Percentiles rank a stretch among this genome's conserved stretches.
Conservation (phyloP, 2,113 vertebrate species). For the Peromyscus leucopus region DNA sequence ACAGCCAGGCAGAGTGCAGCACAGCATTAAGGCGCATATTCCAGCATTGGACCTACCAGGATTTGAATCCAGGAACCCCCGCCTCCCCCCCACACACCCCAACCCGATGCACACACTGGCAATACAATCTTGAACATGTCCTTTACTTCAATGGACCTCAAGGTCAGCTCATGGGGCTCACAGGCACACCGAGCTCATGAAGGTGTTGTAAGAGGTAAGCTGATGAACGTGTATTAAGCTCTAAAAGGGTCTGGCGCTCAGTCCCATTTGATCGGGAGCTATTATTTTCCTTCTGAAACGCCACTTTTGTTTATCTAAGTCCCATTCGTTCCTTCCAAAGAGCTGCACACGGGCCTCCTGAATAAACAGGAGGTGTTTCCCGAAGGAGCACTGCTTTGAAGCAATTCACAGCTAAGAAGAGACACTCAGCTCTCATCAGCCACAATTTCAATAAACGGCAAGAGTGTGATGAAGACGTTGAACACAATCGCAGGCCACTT, state of each 20-base stretch:
- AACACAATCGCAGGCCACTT: neutral
- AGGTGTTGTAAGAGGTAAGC: neutral
- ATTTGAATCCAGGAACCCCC: neutral
- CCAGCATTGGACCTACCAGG: neutral
- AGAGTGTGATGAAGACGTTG: neutral
- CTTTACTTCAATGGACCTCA: neutral
- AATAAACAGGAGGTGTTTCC: conserved; percentile 16
- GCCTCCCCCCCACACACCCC: too few relatives aligned
- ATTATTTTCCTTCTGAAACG: neutral
- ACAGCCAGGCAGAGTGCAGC: neutral
- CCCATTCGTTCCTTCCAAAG: neutral
- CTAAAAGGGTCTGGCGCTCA: neutral
- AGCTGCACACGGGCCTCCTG: neutral
- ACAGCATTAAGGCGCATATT: neutral
- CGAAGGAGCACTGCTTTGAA: neutral
- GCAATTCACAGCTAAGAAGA: neutral
- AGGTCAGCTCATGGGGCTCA: neutral
- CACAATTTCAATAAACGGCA: neutral
- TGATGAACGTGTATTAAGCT: neutral
- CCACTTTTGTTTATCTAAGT: neutral
- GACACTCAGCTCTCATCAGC: neutral
- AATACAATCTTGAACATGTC: neutral
- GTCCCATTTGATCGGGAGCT: neutral
- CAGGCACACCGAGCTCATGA: neutral
- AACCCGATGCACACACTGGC: neutral